Evolutionary conservation across 2,797 vertebrate genomes (phyloP), one percentile per base, ranked within the genome.

Genomic region (Melanotaenia boesemani): DNA sequence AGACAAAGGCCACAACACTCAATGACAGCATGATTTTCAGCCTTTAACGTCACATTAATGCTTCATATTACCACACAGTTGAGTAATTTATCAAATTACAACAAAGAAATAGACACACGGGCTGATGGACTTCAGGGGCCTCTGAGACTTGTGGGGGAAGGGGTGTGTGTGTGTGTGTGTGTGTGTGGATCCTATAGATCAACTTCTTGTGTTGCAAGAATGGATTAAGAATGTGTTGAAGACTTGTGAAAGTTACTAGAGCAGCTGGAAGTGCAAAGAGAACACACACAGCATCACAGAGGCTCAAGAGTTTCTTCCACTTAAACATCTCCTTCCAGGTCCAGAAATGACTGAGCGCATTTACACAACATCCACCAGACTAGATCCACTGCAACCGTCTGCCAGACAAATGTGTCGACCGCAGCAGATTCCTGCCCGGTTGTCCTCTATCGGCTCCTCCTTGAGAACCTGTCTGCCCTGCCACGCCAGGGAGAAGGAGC

Each of bases 391-490:
- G 74, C 83, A 57, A 44, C 73, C 41, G 61, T 67, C 85, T 83
- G 79, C 26, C 34, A 81, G 72, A 74, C 68, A 79, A 86, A 91
- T 87, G 73, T 90, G 89, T 87, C 67, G 69, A 79, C 79, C 65
- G 61, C 86, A 90, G 88, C 90, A 90, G 89, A 90, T 85, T 85
- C 81, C 91, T 86, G 84, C 68, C 80, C 36, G 73, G 71, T 83
- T 63, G 83, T 82, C 86, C 82, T 87, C 81, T 84, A 52, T 69
- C 82, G 32, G 86, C 90, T 93, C 88, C 90, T 93, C 88, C 89
- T 91, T 79, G 85, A 91, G 92, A 93, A 95, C 92, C 92, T 94
- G 93, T 93, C 91, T 89, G 93, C 92, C 92, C 91, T 92, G 93
- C 91, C 91, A 93, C 84, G 73, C 88, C 86, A 63, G 88, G 79